A percentile compares a stretch with the other conserved stretches of the same genome.
These are phyloP conservation scores for Kryptolebias ocellatus DNA, from an alignment of 2,797 vertebrate genomes.

Conservation along the genomic window DNA sequence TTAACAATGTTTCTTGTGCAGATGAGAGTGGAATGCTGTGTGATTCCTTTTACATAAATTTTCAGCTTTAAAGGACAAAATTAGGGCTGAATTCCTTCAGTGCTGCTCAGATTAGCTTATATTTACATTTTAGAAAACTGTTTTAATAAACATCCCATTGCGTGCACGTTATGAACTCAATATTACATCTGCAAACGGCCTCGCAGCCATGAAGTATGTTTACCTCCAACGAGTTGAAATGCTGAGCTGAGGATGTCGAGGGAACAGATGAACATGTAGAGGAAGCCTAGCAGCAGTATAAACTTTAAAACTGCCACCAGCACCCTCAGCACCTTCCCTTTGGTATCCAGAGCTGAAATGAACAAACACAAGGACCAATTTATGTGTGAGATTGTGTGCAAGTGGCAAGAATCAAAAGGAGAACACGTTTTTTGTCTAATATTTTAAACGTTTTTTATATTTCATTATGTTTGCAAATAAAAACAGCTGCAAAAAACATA, in stretches of 20 bases:
- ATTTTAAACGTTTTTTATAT: too few relatives aligned
- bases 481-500: neutral
- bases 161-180: neutral
- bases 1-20: too few relatives aligned
- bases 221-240: constrained; percentile 97
- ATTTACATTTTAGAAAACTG: too few relatives aligned
- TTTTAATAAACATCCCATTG: neutral
- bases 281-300: constrained; percentile 84
- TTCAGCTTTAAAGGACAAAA: neutral
- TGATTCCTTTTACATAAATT: neutral
- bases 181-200: too few relatives aligned
- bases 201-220: neutral
- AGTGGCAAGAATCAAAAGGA: neutral
- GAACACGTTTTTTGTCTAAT: neutral
- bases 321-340: constrained; percentile 83
- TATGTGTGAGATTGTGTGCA: neutral
- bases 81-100: neutral
- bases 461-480: too few relatives aligned
- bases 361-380: neutral
- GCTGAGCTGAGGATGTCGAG: constrained; percentile 94
- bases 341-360: constrained; percentile 85
- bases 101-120: neutral
- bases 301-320: constrained; percentile 81
- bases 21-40: neutral
- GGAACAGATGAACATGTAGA: constrained; percentile 96